Evolutionary conservation across 2,797 vertebrate genomes (phyloP).

Genomic region (Distichodus sexfasciatus): DNA sequence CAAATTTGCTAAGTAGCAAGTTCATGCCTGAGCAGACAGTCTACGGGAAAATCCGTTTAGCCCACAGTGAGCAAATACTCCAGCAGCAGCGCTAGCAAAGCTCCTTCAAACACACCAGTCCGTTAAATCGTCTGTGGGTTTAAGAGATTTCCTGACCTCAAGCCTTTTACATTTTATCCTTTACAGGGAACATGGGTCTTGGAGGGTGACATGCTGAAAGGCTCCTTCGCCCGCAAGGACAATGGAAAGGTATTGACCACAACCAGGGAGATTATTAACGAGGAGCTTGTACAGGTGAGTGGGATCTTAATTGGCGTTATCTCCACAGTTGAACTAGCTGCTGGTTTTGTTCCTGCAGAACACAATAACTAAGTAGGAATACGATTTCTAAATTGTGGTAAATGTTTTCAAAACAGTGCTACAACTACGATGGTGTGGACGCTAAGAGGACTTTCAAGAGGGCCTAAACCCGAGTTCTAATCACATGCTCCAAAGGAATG

Average conservation of each 20-base stretch:
- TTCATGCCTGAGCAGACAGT: neutral
- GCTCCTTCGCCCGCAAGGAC: constrained; percentile 82
- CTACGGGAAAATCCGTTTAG: constrained; percentile 38
- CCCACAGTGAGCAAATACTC: neutral
- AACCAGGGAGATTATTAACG: constrained; percentile 71
- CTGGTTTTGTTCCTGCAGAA: no score
- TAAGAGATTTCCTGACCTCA: constrained; percentile 14
- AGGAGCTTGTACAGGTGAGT: constrained; percentile 86
- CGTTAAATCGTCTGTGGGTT: no score
- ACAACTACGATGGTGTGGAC: constrained; percentile 85
- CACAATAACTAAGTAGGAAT: neutral
- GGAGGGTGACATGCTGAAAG: constrained; percentile 79
- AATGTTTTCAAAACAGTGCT: constrained; percentile 75
- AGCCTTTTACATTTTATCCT: neutral
- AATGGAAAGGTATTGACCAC: constrained; percentile 82
- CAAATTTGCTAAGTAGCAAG: no score
- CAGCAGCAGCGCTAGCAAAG: no score
- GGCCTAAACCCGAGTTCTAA: constrained; percentile 58
- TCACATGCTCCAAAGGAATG: no score
- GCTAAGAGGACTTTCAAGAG: constrained; percentile 91
- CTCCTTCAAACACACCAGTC: no score
- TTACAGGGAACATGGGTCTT: constrained; percentile 80
- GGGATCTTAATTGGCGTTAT: neutral
- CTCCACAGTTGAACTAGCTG: no score
- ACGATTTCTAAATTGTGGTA: neutral